These are phyloP conservation scores for Podarcis siculus DNA, from an alignment of 2,797 vertebrate species.

Conservation along the genomic window DNA sequence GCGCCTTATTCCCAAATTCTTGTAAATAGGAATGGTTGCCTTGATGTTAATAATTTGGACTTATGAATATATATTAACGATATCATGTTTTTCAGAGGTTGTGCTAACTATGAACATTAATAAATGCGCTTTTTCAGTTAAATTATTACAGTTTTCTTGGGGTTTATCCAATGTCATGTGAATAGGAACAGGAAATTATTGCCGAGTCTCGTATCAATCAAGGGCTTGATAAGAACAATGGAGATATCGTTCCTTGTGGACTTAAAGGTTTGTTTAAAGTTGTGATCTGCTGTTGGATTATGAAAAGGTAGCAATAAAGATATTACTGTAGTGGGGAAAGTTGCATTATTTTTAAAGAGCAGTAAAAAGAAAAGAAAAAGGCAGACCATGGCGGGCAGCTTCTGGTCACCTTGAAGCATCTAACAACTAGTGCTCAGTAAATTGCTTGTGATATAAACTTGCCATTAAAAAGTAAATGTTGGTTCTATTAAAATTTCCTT, in stretches of 20 bases:
- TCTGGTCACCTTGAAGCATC: not conserved
- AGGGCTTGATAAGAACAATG: not conserved
- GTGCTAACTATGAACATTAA: conserved; percentile 21
- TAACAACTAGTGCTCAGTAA: not conserved
- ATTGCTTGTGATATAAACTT: not conserved
- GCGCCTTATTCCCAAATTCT: not conserved
- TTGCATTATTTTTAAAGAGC: not conserved
- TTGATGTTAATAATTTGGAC: not conserved
- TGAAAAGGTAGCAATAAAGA: not conserved
- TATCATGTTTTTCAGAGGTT: not conserved
- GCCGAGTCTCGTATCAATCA: conserved; percentile 23
- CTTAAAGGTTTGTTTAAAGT: conserved; percentile 10
- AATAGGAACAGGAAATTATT: conserved; percentile 35
- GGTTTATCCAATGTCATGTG: conserved; percentile 8
- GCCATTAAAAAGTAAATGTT: not conserved
- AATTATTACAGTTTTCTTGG: conserved; percentile 32
- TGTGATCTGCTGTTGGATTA: conserved; percentile 7
- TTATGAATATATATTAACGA: not conserved
- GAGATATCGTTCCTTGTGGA: not conserved
- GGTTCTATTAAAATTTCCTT: not conserved
- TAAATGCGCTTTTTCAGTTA: conserved; percentile 16
- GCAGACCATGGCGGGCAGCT: not conserved
- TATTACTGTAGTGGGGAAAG: not conserved
- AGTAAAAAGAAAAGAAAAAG: not conserved
- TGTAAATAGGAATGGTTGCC: not conserved